Evolutionary conservation across 2,888 invertebrate species (phyloP).

Genomic region (Drosophila macrospina): DNA sequence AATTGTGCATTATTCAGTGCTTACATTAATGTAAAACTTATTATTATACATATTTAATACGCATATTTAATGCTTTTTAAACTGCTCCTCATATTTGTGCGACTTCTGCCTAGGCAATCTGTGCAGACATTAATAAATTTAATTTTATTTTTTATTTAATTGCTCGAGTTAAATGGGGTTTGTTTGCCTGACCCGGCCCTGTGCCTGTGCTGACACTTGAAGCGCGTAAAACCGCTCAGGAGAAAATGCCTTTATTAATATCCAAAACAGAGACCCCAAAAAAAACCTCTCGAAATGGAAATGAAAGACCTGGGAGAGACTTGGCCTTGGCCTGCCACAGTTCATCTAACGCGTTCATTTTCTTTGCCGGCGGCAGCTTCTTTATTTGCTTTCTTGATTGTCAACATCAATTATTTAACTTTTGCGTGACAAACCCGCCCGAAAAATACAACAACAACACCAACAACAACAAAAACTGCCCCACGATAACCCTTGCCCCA

Average conservation of each 20-base stretch:
- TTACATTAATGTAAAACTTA: background rate
- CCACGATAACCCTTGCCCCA: constrained; percentile 37
- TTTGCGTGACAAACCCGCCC: constrained; percentile 65
- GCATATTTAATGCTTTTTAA: constrained; percentile 26
- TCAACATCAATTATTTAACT: constrained; percentile 83
- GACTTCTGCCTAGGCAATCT: constrained; percentile 28
- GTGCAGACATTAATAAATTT: constrained; percentile 59
- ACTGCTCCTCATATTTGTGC: constrained; percentile 43
- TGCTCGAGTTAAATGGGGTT: constrained; percentile 53
- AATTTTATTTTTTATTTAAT: constrained; percentile 65
- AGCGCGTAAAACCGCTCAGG: constrained; percentile 40
- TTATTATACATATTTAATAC: constrained; percentile 2
- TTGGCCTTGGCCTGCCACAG: constrained; percentile 27
- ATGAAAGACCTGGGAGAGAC: constrained; percentile 11
- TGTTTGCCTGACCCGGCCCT: background rate
- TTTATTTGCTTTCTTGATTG: constrained; percentile 83
- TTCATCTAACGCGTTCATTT: constrained; percentile 56
- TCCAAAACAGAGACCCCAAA: constrained; percentile 47
- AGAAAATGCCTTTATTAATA: constrained; percentile 68
- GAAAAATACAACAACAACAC: constrained; percentile 27
- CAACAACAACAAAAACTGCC: background rate
- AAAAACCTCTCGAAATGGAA: constrained; percentile 14
- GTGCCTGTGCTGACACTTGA: constrained; percentile 43
- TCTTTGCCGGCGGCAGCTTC: constrained; percentile 53
- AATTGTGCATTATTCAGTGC: constrained; percentile 24